Base-by-base conservation (phyloP, 2,113 vertebrate species). In the Bubo blakistoni region DNA sequence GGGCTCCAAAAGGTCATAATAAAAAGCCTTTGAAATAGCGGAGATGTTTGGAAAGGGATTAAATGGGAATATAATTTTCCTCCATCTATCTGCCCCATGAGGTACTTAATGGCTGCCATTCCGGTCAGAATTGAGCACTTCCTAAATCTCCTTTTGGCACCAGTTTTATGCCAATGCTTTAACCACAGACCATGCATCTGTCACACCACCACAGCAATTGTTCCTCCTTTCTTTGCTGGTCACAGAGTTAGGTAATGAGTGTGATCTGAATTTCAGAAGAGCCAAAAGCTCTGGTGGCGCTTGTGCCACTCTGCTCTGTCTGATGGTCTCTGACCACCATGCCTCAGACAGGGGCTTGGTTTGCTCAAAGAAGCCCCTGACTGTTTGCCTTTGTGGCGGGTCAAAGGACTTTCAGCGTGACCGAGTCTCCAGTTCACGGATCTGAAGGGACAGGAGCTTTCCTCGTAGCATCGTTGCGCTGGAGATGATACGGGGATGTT, bases 391-490 rank as follows among this genome's bases (percentile, higher is more conserved):
- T 29, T 36, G 65, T 17, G 66, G 61, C 7, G 38, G 1, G 5
- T 19, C 72, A 13, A 29, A 38, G 62, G 52, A 49, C 55, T 58
- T 24, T 20, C 26, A 49, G 20, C 0, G 1, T 0, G 9, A 25
- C 49, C 11, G 61, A 22, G n/a, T 11, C 20, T 30, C 25, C 62
- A 16, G 1, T 7, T 78, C 20, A 1, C 36, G 7, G 73, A 4
- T 16, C 24, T 30, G 80, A 11, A 14, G 32, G 89, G 29, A 15
- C 9, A 2, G 51, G 55, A 51, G 40, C n/a, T 74, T 32, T 57
- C 25, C 76, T 54, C 6, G 0, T 9, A 9, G 34, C 20, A 1
- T 16, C 7, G 0, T 7, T 16, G 38, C 0, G 1, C 66, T 79
- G 55, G 36, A 32, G 63, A 10, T n/a, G 73, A 0, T 12, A 2